A percentile compares a stretch with the other conserved stretches of the same genome.
These are phyloP conservation scores for Glossophaga mutica DNA, from an alignment of 2,797 vertebrate species.

Conservation along the genomic window DNA sequence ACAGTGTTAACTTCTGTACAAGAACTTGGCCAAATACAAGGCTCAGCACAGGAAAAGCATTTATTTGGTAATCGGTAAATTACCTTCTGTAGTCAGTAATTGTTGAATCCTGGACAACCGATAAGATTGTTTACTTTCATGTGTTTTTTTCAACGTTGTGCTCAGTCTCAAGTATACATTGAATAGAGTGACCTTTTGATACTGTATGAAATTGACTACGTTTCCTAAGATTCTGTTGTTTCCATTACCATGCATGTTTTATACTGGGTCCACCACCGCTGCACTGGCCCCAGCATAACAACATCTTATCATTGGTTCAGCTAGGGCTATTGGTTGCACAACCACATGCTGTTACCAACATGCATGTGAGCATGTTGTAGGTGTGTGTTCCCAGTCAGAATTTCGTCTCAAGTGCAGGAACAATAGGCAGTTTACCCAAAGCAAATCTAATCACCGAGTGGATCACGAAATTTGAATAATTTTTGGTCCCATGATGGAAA, in stretches of 20 bases:
- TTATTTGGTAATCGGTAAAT: slow-evolving; percentile 93
- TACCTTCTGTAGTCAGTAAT: slow-evolving; percentile 85
- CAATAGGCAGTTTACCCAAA: slow-evolving; percentile 66
- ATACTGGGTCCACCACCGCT: slow-evolving; percentile 77
- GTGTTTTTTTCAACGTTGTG: slow-evolving; percentile 85
- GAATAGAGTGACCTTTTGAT: slow-evolving; percentile 91
- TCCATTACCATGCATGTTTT: slow-evolving; percentile 89
- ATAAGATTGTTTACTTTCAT: slow-evolving; percentile 92
- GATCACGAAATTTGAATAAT: slow-evolving; percentile 70
- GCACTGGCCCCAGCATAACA: slow-evolving; percentile 60
- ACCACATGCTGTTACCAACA: slow-evolving; percentile 44
- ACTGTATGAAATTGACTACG: slow-evolving; percentile 88
- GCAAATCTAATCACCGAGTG: slow-evolving; percentile 70
- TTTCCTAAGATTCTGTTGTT: slow-evolving; percentile 90
- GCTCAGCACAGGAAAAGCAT: slow-evolving; percentile 84
- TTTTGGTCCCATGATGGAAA: slow-evolving; percentile 70
- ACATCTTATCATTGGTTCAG: slow-evolving; percentile 72
- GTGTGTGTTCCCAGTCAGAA: slow-evolving; percentile 59
- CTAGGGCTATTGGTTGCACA: slow-evolving; percentile 52
- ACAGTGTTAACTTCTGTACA: slow-evolving; percentile 75
- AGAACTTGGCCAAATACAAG: slow-evolving; percentile 68
- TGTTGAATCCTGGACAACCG: slow-evolving; percentile 83
- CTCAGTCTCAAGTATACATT: slow-evolving; percentile 88
- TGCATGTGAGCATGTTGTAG: neutral
- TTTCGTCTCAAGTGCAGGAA: slow-evolving; percentile 56